A percentile compares a stretch with the other conserved stretches of the same genome.
Evolutionary conservation across 1,140 invertebrate species (phyloP).

Genomic region (Bombus pyrosoma): DNA sequence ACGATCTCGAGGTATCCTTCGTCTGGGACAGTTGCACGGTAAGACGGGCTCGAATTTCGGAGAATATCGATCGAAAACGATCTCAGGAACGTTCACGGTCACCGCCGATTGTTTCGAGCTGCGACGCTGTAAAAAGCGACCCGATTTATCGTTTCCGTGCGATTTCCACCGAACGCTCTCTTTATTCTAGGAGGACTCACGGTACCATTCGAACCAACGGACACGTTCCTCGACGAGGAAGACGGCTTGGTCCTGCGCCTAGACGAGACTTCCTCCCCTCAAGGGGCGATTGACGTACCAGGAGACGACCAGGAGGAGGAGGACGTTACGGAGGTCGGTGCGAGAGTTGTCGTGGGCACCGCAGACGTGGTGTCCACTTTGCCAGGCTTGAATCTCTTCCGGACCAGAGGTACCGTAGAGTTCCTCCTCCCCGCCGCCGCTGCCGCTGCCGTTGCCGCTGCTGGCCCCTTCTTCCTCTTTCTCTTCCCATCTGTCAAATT

Average conservation of each 20-base stretch:
- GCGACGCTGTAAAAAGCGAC: too few species aligned
- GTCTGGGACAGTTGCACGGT: background rate
- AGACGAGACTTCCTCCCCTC: slow-evolving; percentile 46
- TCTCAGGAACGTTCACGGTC: slow-evolving; percentile 52
- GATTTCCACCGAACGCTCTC: too few species aligned
- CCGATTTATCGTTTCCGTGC: background rate
- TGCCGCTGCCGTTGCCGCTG: background rate
- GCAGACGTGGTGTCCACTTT: slow-evolving; percentile 34
- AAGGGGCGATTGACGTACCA: slow-evolving; percentile 63
- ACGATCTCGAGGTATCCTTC: background rate
- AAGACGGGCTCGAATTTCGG: slow-evolving; percentile 17
- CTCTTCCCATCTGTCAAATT: slow-evolving; percentile 68
- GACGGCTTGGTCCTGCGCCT: slow-evolving; percentile 22
- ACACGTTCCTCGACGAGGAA: slow-evolving; percentile 1
- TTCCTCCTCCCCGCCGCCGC: slow-evolving; percentile 34
- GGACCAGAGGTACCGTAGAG: slow-evolving; percentile 11
- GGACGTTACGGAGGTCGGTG: slow-evolving; percentile 44
- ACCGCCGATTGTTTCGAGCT: background rate
- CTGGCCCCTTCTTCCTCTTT: slow-evolving; percentile 56
- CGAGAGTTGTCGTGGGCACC: slow-evolving; percentile 46
- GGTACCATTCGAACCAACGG: background rate
- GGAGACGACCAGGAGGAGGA: slow-evolving; percentile 56
- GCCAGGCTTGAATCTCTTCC: slow-evolving; percentile 55
- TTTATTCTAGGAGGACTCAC: too few species aligned
- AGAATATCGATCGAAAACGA: slow-evolving; percentile 31